Conservation (phyloP, 2,113 vertebrate species). For the Hyperopisus bebe region DNA sequence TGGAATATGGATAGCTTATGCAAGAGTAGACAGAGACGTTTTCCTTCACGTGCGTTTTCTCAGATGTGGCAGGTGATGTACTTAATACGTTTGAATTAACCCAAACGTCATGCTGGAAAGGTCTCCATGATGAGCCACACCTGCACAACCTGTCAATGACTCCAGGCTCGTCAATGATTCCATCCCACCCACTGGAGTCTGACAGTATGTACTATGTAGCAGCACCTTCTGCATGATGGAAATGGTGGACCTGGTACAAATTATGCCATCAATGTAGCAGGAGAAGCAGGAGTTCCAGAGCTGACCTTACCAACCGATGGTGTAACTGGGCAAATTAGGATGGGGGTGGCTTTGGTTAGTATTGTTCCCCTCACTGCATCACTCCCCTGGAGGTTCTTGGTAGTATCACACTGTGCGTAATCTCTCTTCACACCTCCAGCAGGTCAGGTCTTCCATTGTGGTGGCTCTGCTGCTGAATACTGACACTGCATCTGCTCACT, state of each 20-base stretch:
- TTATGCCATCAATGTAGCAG: background rate
- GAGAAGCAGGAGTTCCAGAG: background rate
- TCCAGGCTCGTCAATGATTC: background rate
- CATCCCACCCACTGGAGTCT: background rate
- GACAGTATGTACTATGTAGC: background rate
- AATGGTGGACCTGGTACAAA: background rate
- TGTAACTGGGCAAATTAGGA: background rate
- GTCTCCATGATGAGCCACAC: background rate
- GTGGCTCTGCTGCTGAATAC: background rate
- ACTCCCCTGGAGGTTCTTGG: background rate
- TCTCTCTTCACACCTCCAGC: background rate
- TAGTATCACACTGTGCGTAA: too few species aligned
- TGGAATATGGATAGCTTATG: background rate
- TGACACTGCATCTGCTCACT: background rate
- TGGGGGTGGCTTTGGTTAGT: background rate
- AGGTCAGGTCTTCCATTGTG: background rate
- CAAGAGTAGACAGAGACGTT: background rate
- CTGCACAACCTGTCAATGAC: background rate
- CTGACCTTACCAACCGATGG: background rate
- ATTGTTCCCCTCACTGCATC: background rate
- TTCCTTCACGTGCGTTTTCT: background rate
- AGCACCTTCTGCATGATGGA: background rate
- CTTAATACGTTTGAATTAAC: background rate
- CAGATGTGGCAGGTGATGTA: background rate
- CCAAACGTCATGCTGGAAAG: background rate